Evolutionary conservation across 2,888 invertebrate genomes (phyloP), one percentile per base, ranked within the genome.

Genomic region (Sthenelais limicola): DNA sequence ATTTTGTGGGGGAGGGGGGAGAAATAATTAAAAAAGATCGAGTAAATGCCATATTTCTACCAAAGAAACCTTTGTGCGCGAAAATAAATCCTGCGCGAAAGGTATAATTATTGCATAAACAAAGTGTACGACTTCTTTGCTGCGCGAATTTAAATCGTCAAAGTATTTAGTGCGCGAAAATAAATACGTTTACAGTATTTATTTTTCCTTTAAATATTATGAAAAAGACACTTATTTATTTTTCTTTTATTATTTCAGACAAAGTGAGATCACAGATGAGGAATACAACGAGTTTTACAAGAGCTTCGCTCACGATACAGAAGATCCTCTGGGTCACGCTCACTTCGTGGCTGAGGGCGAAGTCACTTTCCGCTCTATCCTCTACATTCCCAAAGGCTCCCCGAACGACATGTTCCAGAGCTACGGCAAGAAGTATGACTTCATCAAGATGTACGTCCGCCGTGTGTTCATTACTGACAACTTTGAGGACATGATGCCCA

Each of bases 321-420:
- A 93, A 73, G 92, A 93, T 68, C 96, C 97, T 12, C 88, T 98
- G 62, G 91, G 94, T 1, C 93, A 93, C 86, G 94, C 94, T 4
- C 99, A 99, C 89, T 99, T 99, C 89, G 92, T 96, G 76, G 99
- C 99, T 30, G 99, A 99, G 90, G 99, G 99, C 77, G 99, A 99
- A 90, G 98, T 99, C 7, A 96, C 97, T 7, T 99, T 99, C 91
- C 98, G 97, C 88, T 94, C 98, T 73, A 91, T 99, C 78, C 90
- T 99, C 76, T 99, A 94, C 89, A 93, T 99, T 77, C 98, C 98
- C 54, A 93, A 93, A 87, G 91, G 92, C 43, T 94, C 97, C 85
- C 97, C 98, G 0, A 52, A 92, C 12, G 98, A 99, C 74, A 93
- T 93, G 82, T 98, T 99, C 91, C 96, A 96, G 89, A 92, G 93